A percentile compares a stretch with the other conserved stretches of the same genome.
phyloP scores from a whole-genome alignment of 2,113 vertebrate genomes.

The Cottus gobio region DNA sequence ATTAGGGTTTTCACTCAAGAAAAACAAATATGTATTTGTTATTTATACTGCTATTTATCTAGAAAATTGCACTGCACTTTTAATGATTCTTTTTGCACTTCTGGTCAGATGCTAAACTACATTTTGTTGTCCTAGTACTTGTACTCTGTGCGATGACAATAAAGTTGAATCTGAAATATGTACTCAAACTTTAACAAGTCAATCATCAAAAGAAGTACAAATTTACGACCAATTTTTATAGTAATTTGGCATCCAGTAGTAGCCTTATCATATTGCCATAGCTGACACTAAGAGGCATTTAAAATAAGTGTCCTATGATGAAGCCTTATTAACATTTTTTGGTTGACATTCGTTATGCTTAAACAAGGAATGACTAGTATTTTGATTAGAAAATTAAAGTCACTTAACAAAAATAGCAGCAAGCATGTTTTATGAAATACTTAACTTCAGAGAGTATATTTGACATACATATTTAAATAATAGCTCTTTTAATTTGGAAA shows the following conservation, averaged over 20 bases:
- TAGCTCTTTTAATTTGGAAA: neutral
- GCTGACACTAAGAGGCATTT: neutral
- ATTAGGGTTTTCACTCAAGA: neutral
- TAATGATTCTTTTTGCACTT: too few relatives aligned
- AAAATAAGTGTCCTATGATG: neutral
- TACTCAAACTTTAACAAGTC: neutral
- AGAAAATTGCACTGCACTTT: too few relatives aligned
- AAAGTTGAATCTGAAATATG: too few relatives aligned
- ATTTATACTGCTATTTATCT: too few relatives aligned
- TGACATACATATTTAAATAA: neutral
- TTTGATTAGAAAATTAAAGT: neutral
- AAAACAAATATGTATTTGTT: neutral
- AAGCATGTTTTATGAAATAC: neutral
- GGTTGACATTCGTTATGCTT: neutral
- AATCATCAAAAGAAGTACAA: neutral
- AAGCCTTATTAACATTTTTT: neutral
- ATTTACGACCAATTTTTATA: neutral
- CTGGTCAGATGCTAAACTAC: too few relatives aligned
- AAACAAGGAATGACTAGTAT: neutral
- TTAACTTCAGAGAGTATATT: neutral
- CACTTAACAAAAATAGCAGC: neutral
- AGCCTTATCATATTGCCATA: too few relatives aligned
- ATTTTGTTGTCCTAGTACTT: too few relatives aligned
- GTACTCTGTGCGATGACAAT: too few relatives aligned
- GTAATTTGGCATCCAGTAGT: neutral